Base-by-base conservation (phyloP, 2,888 invertebrate genomes). In the Heliconius cydno region DNA sequence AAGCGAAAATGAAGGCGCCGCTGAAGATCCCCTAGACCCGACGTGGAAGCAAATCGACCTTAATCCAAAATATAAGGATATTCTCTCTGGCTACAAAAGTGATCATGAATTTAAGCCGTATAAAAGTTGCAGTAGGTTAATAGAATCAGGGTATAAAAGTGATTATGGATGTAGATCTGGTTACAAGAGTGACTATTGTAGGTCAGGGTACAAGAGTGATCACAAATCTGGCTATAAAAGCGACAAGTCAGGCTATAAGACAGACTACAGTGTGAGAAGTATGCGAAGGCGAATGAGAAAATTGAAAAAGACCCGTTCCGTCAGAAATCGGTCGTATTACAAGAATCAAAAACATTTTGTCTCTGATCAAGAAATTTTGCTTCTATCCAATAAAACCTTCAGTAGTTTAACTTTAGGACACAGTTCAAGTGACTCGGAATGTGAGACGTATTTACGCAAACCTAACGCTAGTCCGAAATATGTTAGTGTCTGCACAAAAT, bases 31-130 rank as follows among this genome's bases (percentile, higher is more conserved):
- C 0, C 86, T 96, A n/a, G 96, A 96, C 87, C 96, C 96, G 0
- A 95, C 96, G 4, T 96, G 96, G 96, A 95, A 96, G 80, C 95
- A 96, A 90, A 96, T 96, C 66, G 96, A 96, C 88, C 92, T 96
- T 4, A 96, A 96, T 88, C 96, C 96, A 22, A 96, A 96, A 89
- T 96, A 96, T 86, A 95, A 96, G 73, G 96, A 96, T 84, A 95
- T 96, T 72, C 87, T 95, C 13, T 96, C 96, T 6, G 96, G 96
- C 9, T 96, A 96, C 84, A 96, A 96, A 91, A 96, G 96, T 86
- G 96, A 96, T 84, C 92, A 95, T 60, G 96, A 95, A 85, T 92
- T 95, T 80, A 95, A 95, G 81, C 94, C 94, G 2, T 95, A 94
- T 83, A 95, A 94, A 88, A 95, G 94, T 83, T 95, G 95, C 84